Evolutionary conservation across 2,888 invertebrate genomes (phyloP), one percentile per base, ranked within the genome.

Genomic region (Melipona beecheii): DNA sequence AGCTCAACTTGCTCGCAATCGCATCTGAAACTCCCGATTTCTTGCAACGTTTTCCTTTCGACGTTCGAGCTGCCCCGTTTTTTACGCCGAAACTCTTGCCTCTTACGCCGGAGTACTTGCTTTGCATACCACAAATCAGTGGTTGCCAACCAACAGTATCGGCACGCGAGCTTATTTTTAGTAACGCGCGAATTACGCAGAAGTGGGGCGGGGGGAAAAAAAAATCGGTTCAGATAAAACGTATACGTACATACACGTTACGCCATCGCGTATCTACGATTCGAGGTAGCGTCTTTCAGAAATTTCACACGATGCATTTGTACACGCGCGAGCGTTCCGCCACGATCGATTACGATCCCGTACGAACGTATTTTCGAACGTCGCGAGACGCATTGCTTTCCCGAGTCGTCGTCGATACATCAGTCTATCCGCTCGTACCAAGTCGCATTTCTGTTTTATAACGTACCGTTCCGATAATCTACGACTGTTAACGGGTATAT

Each of bases 91-190:
- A 66, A 68, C 54, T 31, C 54, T 43, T 43, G 43, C 58, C 56
- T 49, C 58, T 73, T 73, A 71, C 72, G 69, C 15, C 31, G 54
- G 54, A 54, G 21, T 65, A 74, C 19, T 43, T 43, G 43, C 43
- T 80, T 82, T 81, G 82, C 70, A 71, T 77, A 71, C 76, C 50
- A 65, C 5, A 52, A 77, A 65, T 70, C 79, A 76, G 77, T 71
- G 80, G 77, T 80, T 80, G 56, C 56, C 80, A 77, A 80, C 80
- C 36, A 36, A 24, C 54, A 13, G 27, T 43, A 27, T 17, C 58
- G 43, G 19, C 80, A 75, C 70, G 81, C 74, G 60, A 81, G n/a
- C 31, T 31, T 80, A 75, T 66, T 65, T 66, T 75, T 71, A 80
- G 58, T 49, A 27, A 43, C 17, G 58, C 65, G 27, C 31, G 56